Base-by-base conservation (phyloP, 2,797 vertebrate species). In the Malurus leucopterus region DNA sequence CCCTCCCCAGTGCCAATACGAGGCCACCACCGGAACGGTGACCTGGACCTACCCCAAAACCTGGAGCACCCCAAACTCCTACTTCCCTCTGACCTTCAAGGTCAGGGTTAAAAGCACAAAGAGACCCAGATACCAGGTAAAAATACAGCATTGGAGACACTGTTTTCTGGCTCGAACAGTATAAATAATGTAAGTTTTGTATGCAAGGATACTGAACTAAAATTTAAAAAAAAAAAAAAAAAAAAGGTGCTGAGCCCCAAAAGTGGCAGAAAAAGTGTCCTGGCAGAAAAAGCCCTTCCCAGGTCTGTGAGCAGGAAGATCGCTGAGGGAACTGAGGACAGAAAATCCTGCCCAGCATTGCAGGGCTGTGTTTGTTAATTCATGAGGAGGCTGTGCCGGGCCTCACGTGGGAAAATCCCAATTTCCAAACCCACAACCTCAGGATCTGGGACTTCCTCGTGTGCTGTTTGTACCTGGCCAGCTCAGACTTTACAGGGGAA, bases 11-110 rank as follows among this genome's bases (percentile, higher is more conserved):
- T 95, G 93, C 21, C 92, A 92, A 32, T 87, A 93, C 9, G 26
- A 5, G 24, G 87, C 89, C 57, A 29, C 29, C 93, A 96, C 95
- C 30, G 84, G 91, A 73, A 96, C 93, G 41, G 93, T 97, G 86
- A 96, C 90, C 62, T 98, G 97, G 97, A 96, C 96, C 1, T 97
- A 98, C 6, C 97, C 97, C 10, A 93, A 92, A 47, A 96, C 95
- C 49, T 98, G 97, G 97, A 97, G 96, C 69, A 96, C 93, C 19
- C 94, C 96, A 0, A 95, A 96, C 62, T 96, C 96, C 75, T 97
- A 97, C 93, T 98, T 97, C 93, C 96, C 96, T 83, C 74, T 98
- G 83, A 97, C 90, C 19, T 97, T 98, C 89, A 89, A 36, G 22
- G 75, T 98, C 62, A 86, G 94, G 68, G 77, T 93, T 20, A 79